Evolutionary conservation across 53 echinoderm and acorn worm genomes (phyloP).

Genomic region (Pentamera pediparva): DNA sequence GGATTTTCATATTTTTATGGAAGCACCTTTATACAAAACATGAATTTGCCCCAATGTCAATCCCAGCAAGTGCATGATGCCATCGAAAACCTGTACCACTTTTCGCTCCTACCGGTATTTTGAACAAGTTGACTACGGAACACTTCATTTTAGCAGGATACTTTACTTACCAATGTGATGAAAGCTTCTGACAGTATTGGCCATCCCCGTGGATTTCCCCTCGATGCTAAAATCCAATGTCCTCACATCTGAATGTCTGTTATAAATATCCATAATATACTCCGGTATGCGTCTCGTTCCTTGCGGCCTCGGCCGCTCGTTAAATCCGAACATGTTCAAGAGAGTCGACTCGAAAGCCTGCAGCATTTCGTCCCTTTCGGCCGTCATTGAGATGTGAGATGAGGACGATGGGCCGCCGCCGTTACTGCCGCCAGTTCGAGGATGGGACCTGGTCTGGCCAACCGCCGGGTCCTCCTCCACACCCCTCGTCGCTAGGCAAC

Average conservation of each 20-base stretch:
- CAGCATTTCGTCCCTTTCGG: constrained; percentile 52
- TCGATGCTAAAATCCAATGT: constrained; percentile 61
- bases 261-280: constrained; percentile 97
- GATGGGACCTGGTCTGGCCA: too few relatives aligned
- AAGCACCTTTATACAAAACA: not conserved
- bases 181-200: constrained; percentile 83
- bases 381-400: not conserved
- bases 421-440: too few relatives aligned
- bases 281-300: constrained; percentile 70
- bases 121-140: too few relatives aligned
- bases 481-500: constrained; percentile 7
- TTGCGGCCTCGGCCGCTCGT: constrained; percentile 67
- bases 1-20: too few relatives aligned
- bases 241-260: constrained; percentile 49
- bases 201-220: constrained; percentile 51
- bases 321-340: constrained; percentile 94
- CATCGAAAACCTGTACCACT: too few relatives aligned
- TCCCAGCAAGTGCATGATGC: not conserved
- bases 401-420: not conserved
- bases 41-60: not conserved
- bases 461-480: not conserved
- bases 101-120: too few relatives aligned
- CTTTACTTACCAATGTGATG: constrained; percentile 60
- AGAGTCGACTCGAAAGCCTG: constrained; percentile 81
- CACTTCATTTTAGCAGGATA: too few relatives aligned